These are phyloP conservation scores for Dendrolimus pini DNA, from an alignment of 2,888 invertebrate species.

Conservation along the genomic window DNA sequence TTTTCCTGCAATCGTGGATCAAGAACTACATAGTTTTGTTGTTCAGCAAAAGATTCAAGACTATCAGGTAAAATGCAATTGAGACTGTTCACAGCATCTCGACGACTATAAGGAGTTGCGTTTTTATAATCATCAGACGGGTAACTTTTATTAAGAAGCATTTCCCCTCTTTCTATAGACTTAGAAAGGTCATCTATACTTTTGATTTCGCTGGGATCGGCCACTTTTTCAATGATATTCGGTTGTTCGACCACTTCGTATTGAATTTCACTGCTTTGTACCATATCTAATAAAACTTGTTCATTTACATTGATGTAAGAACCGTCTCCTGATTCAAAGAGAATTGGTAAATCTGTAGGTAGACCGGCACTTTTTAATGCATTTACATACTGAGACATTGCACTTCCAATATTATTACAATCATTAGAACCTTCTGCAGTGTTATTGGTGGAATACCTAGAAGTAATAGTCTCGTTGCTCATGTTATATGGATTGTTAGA, in stretches of 20 bases:
- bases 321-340: slow-evolving; percentile 80
- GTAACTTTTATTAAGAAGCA: slow-evolving; percentile 51
- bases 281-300: slow-evolving; percentile 77
- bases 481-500: slow-evolving; percentile 38
- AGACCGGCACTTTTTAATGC: slow-evolving; percentile 64
- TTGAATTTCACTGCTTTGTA: slow-evolving; percentile 69
- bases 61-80: slow-evolving; percentile 62
- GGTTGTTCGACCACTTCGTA: slow-evolving; percentile 73
- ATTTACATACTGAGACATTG: slow-evolving; percentile 71
- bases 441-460: slow-evolving; percentile 41
- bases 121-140: slow-evolving; percentile 40
- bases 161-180: slow-evolving; percentile 65
- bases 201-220: slow-evolving; percentile 68
- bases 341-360: slow-evolving; percentile 72
- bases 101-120: slow-evolving; percentile 34
- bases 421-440: slow-evolving; percentile 32
- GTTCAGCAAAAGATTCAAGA: slow-evolving; percentile 58
- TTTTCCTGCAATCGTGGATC: slow-evolving; percentile 49
- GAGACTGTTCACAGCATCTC: slow-evolving; percentile 57
- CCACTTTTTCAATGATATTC: slow-evolving; percentile 67
- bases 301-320: slow-evolving; percentile 80
- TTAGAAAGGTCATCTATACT: slow-evolving; percentile 70
- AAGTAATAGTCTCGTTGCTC: slow-evolving; percentile 46
- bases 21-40: slow-evolving; percentile 60
- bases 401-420: slow-evolving; percentile 45